Evolutionary conservation across 2,888 invertebrate species (phyloP).

Genomic region (Altica lythri): DNA sequence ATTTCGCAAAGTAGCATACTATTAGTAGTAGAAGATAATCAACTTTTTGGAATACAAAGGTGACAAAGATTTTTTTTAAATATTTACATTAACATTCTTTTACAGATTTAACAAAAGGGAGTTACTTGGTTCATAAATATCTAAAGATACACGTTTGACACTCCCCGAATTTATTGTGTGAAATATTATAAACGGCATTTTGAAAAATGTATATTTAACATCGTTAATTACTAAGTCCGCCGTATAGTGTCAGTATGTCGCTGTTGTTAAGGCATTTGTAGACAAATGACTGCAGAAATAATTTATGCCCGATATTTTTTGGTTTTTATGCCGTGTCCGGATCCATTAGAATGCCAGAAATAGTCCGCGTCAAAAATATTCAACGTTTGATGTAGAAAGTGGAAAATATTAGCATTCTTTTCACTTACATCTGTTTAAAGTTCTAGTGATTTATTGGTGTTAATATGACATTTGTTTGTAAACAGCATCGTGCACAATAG

Average conservation of each 20-base stretch:
- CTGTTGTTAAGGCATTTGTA: slow-evolving; percentile 53
- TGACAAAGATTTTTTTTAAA: too few relatives aligned
- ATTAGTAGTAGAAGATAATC: too few relatives aligned
- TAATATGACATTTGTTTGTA: background rate
- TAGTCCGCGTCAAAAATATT: slow-evolving; percentile 35
- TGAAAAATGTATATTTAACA: slow-evolving; percentile 58
- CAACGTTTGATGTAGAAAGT: slow-evolving; percentile 19
- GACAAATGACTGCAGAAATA: slow-evolving; percentile 57
- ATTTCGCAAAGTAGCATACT: too few relatives aligned
- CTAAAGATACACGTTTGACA: slow-evolving; percentile 49
- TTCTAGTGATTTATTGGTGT: slow-evolving; percentile 15
- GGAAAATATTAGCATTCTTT: slow-evolving; percentile 21
- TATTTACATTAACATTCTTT: too few relatives aligned
- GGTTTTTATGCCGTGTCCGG: slow-evolving; percentile 24
- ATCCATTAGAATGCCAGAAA: slow-evolving; percentile 35
- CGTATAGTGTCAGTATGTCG: slow-evolving; percentile 55
- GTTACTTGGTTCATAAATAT: slow-evolving; percentile 49
- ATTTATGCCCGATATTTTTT: slow-evolving; percentile 51
- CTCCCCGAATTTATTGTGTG: slow-evolving; percentile 56
- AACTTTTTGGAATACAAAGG: too few relatives aligned
- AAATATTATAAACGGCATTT: slow-evolving; percentile 56
- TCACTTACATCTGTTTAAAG: slow-evolving; percentile 16
- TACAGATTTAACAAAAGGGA: too few relatives aligned
- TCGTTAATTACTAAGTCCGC: slow-evolving; percentile 58
- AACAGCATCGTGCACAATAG: too few relatives aligned